phyloP scores from a whole-genome alignment of 1,140 invertebrate species.

The Zeugodacus cucurbitae region DNA sequence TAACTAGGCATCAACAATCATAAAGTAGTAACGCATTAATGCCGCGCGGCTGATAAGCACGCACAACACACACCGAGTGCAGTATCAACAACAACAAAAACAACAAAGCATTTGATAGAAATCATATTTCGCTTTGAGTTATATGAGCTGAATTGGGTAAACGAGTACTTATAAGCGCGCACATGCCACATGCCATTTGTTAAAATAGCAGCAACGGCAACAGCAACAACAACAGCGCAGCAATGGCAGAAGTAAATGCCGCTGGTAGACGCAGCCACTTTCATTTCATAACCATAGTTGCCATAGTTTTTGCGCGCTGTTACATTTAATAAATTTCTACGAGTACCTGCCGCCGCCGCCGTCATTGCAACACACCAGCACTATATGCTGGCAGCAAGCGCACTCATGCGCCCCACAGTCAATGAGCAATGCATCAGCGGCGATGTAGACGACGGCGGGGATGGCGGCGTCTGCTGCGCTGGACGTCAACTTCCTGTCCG shows the following conservation, averaged over 20 bases:
- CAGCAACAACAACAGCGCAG: no score
- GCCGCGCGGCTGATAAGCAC: neutral
- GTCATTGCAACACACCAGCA: neutral
- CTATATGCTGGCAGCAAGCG: neutral
- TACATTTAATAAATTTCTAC: neutral
- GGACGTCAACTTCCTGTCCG: constrained; percentile 34
- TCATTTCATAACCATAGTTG: neutral
- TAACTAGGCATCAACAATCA: constrained; percentile 10
- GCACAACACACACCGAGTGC: neutral
- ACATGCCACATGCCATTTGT: constrained; percentile 29
- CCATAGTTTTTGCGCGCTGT: neutral
- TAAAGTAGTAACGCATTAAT: constrained; percentile 33
- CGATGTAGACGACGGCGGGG: no score
- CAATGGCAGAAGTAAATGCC: neutral
- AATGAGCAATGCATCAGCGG: neutral
- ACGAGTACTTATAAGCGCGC: neutral
- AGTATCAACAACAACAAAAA: neutral
- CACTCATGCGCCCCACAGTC: neutral
- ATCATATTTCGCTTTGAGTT: constrained; percentile 31
- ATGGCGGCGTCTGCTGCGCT: neutral
- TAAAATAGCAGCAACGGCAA: neutral
- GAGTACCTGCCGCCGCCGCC: neutral
- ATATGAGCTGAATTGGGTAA: neutral
- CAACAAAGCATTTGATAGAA: neutral
- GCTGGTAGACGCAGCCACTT: neutral